Percentiles rank a stretch among this genome's conserved stretches.
These are phyloP conservation scores for Nymphalis c-album DNA, from an alignment of 2,888 invertebrate species.

Conservation along the genomic window DNA sequence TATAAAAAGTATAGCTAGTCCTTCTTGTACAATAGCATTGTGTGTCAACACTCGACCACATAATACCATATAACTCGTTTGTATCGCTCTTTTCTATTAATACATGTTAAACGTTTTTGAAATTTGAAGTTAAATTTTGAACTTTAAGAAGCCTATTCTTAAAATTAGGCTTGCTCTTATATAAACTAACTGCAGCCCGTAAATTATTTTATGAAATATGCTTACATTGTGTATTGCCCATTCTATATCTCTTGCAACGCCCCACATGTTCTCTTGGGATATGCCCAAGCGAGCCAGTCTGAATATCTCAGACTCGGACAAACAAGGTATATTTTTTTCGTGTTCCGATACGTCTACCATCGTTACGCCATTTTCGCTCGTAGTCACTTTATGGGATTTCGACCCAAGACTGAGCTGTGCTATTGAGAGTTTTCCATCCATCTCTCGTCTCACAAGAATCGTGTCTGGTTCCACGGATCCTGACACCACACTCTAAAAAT, in stretches of 20 bases:
- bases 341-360: slow-evolving; percentile 62
- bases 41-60: too few relatives aligned
- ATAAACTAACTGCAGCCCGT: neutral
- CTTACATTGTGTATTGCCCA: slow-evolving; percentile 86
- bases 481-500: slow-evolving; percentile 87
- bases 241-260: slow-evolving; percentile 88
- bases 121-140: too few relatives aligned
- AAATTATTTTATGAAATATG: neutral
- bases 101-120: too few relatives aligned
- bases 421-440: slow-evolving; percentile 71
- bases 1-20: too few relatives aligned
- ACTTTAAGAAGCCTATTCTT: too few relatives aligned
- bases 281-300: slow-evolving; percentile 76
- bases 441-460: slow-evolving; percentile 79
- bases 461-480: slow-evolving; percentile 89
- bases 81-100: too few relatives aligned
- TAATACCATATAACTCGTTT: too few relatives aligned
- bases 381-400: slow-evolving; percentile 77
- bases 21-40: too few relatives aligned
- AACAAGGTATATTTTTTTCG: slow-evolving; percentile 72
- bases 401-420: slow-evolving; percentile 72
- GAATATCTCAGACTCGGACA: slow-evolving; percentile 79
- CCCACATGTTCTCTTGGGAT: slow-evolving; percentile 85
- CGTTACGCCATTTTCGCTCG: slow-evolving; percentile 64
- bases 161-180: too few relatives aligned